phyloP scores from a whole-genome alignment of 2,797 vertebrate species.

The Taeniopygia guttata region DNA sequence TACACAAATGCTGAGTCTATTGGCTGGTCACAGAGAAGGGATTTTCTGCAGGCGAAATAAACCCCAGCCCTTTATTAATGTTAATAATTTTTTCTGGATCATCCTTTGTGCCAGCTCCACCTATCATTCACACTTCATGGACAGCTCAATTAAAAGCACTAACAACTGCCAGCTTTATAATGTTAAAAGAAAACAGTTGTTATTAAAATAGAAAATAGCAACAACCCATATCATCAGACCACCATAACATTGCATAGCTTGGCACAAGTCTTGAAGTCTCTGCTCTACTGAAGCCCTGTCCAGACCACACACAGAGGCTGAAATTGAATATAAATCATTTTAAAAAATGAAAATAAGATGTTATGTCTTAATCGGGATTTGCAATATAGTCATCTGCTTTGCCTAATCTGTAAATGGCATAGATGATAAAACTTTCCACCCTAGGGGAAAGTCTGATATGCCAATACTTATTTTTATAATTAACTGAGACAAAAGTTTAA shows the following conservation, averaged over 20 bases:
- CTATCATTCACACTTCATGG: constrained; percentile 55
- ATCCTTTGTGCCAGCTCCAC: constrained; percentile 36
- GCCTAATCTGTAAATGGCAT: background rate
- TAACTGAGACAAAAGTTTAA: background rate
- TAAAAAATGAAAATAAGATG: constrained; percentile 51
- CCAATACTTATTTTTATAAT: background rate
- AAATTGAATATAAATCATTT: constrained; percentile 60
- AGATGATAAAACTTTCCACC: background rate
- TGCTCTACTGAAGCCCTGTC: constrained; percentile 62
- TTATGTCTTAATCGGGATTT: constrained; percentile 56
- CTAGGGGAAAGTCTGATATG: background rate
- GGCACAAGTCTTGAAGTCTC: constrained; percentile 70
- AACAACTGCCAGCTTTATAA: constrained; percentile 47
- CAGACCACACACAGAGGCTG: constrained; percentile 75
- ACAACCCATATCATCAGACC: constrained; percentile 69
- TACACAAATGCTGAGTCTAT: constrained; percentile 9
- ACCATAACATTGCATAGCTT: constrained; percentile 70
- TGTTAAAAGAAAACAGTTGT: constrained; percentile 71
- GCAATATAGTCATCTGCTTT: background rate
- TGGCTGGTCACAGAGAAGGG: background rate
- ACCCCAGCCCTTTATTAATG: constrained; percentile 11
- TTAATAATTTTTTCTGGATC: constrained; percentile 34
- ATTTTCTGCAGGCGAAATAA: constrained; percentile 16
- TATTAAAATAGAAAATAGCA: constrained; percentile 73
- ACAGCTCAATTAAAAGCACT: constrained; percentile 58